Evolutionary conservation across 92 coral and sea anemone species (phyloP).

Genomic region (Bergia puertoricense): DNA sequence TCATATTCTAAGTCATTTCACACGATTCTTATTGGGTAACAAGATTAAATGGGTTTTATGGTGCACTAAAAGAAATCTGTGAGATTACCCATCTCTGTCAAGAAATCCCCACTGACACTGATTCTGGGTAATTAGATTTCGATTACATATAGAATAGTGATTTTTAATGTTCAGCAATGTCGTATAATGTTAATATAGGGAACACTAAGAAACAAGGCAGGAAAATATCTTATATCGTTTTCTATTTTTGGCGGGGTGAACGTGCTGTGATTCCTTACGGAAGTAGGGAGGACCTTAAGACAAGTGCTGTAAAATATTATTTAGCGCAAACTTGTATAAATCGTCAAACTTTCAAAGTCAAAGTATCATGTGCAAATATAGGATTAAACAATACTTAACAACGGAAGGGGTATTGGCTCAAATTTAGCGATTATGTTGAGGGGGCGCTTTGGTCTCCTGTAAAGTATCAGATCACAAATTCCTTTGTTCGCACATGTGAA

Average conservation of each 20-base stretch:
- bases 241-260: too few species aligned
- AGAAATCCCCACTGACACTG: slow-evolving; percentile 12
- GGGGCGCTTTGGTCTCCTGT: slow-evolving; percentile 30
- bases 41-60: not conserved
- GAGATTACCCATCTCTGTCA: not conserved
- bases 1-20: not conserved
- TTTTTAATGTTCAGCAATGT: not conserved
- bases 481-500: slow-evolving; percentile 74
- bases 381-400: not conserved
- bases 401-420: slow-evolving; percentile 29
- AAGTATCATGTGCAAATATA: not conserved
- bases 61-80: not conserved
- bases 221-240: not conserved
- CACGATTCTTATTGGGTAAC: not conserved
- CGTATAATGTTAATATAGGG: not conserved
- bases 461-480: slow-evolving; percentile 59
- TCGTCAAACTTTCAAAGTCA: not conserved
- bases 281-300: too few species aligned
- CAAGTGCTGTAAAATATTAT: not conserved
- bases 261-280: not conserved
- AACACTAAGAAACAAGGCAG: not conserved
- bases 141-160: slow-evolving; percentile 1
- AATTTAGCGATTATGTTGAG: slow-evolving; percentile 38
- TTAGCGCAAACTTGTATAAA: not conserved
- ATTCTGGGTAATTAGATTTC: slow-evolving; percentile 8